Conservation (phyloP, 2,797 vertebrate genomes). For the Galaxias olidus region DNA sequence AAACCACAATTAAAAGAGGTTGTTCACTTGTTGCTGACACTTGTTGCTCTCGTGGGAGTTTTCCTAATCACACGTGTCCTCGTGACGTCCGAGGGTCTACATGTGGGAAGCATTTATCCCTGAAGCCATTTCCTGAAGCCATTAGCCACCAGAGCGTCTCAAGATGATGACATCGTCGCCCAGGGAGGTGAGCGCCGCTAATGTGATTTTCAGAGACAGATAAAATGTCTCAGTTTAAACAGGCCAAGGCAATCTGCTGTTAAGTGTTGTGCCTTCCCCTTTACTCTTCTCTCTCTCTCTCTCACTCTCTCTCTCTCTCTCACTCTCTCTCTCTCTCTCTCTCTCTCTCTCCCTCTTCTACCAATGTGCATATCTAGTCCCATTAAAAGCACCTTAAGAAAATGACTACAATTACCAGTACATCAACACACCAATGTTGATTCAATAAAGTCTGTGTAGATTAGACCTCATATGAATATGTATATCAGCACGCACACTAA, state of each 20-base stretch:
- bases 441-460: conserved; percentile 61
- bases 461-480: conserved; percentile 36
- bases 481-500: background rate
- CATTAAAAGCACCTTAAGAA: no score
- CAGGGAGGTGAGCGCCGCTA: conserved; percentile 25
- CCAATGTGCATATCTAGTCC: no score
- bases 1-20: no score
- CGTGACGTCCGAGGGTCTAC: no score
- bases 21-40: background rate
- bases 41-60: conserved; percentile 2
- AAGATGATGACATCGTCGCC: conserved; percentile 40
- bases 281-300: background rate
- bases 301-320: background rate
- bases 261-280: background rate
- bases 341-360: no score
- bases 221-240: conserved; percentile 46
- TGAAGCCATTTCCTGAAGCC: conserved; percentile 17
- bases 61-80: background rate
- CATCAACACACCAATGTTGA: conserved; percentile 46
- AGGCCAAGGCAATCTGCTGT: conserved; percentile 28
- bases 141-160: conserved; percentile 31
- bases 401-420: conserved; percentile 14
- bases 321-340: no score
- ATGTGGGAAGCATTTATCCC: no score
- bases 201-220: conserved; percentile 38